Base-by-base conservation (phyloP, 2,888 invertebrate genomes). In the Vanessa cardui region DNA sequence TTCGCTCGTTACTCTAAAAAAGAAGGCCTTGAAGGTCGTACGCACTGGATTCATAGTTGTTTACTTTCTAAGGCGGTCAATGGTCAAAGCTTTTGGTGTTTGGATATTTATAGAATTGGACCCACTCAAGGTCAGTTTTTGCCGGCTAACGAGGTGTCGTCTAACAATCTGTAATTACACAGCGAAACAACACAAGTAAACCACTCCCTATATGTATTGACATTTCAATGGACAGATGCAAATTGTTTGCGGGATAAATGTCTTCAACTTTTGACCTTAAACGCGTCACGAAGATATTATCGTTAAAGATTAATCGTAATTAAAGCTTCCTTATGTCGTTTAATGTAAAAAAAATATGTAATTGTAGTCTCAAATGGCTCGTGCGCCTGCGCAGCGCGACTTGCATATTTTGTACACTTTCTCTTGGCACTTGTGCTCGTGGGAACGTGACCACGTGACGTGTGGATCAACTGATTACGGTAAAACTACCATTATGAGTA, bases 31-130 rank as follows among this genome's bases (percentile, higher is more conserved):
- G 86, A 90, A 89, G 90, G 89, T 86, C 89, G 85, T 82, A 80
- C 82, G 84, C 84, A 80, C 80, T 72, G 68, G 80, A 79, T 81
- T 79, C 80, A 77, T 79, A 76, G 78, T 81, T 88, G 85, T 89
- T 89, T 87, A 87, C 90, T 90, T 90, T 90, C 90, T 88, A 89
- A 86, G 84, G 84, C 87, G 89, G 89, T 89, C 88, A 88, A 84
- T 82, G 88, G 85, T 87, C 87, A 88, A 77, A 79, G 77, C 73
- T 80, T 80, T 79, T 74, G 73, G 69, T 64, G 69, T 69, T 73
- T 71, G 49, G 69, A 72, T 63, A 62, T 46, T 39, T 64, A 64
- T 59, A 66, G 69, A 82, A 82, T 83, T 79, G 76, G 77, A 76
- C 77, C 76, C 73, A 75, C 78, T 83, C 88, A 87, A 87, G 87